Conservation (phyloP, 2,797 vertebrate genomes). For the Poecile montanus region DNA sequence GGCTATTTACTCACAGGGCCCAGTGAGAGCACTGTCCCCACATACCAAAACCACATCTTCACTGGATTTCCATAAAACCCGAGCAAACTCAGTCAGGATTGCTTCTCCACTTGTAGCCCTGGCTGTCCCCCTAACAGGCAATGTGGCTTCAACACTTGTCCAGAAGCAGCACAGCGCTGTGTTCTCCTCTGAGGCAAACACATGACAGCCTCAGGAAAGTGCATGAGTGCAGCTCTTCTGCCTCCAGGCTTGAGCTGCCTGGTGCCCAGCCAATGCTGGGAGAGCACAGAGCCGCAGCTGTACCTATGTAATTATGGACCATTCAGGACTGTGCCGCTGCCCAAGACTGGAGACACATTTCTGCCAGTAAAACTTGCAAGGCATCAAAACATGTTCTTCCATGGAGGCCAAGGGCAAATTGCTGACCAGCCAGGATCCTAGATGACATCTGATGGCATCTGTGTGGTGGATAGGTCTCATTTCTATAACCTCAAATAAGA, state of each 20-base stretch:
- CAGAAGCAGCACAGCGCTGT: fast-evolving
- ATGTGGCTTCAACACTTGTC: fast-evolving
- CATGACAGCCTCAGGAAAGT: not conserved
- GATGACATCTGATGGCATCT: not conserved
- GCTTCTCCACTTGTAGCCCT: not conserved
- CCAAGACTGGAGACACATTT: not conserved
- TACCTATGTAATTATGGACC: fast-evolving
- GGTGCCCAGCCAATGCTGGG: not conserved
- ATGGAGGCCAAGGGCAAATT: not conserved
- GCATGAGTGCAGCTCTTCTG: not conserved
- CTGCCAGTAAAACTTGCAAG: not conserved
- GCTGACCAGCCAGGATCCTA: not conserved
- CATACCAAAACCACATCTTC: not conserved
- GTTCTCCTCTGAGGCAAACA: fast-evolving
- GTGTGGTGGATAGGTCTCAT: not conserved
- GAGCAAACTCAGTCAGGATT: not conserved
- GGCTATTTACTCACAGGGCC: not conserved
- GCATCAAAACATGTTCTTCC: not conserved
- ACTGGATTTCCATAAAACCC: not conserved
- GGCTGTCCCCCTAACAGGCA: not conserved
- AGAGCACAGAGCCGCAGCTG: not conserved
- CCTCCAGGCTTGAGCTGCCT: not conserved
- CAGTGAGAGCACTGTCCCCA: not conserved
- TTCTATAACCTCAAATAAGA: not conserved
- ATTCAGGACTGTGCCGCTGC: not conserved